Evolutionary conservation across 2,797 vertebrate genomes (phyloP), one percentile per base, ranked within the genome.

Genomic region (Oryzias dopingdopingensis): DNA sequence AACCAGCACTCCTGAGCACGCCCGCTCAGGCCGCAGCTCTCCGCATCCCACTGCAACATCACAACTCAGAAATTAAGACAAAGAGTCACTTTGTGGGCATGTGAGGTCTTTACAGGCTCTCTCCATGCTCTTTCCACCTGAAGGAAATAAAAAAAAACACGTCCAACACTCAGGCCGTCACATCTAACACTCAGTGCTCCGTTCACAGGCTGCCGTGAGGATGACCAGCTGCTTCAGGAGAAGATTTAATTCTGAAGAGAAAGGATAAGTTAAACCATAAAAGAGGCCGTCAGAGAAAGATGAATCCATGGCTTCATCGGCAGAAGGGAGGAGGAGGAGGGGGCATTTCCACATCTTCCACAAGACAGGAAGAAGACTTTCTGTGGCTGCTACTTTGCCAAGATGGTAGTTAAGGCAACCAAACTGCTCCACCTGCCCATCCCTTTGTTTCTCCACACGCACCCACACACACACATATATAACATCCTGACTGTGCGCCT

Each of bases 361-460:
- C 14, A 24, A 40, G 46, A 20, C 44, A 61, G 45, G 45, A 47
- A 68, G 56, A 61, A 46, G 45, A 62, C 48, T 59, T 56, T 70
- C 59, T 72, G 56, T 42, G 69, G 80, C 68, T 74, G 75, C 70
- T 75, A 74, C 59, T 69, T 56, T 65, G 64, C 62, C 72, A 22
- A 66, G 87, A 82, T 76, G 80, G 86, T 86, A 84, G 86, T 86
- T 85, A 90, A 91, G 89, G 91, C 92, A 83, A 88, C 88, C 89
- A 86, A 54, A 69, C 65, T 54, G 40, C 70, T 52, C 74, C 70
- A 75, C 74, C 73, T 52, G 55, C 56, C 52, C 16, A 1, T 23
- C 43, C 4, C 24, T 49, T 59, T 10, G 45, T 14, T 53, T 50
- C 65, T 18, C 16, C 63, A 20, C 58, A 24, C 55, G 17, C 58